Conservation (phyloP, 2,888 invertebrate genomes). For the Oxystoma pomonae region DNA sequence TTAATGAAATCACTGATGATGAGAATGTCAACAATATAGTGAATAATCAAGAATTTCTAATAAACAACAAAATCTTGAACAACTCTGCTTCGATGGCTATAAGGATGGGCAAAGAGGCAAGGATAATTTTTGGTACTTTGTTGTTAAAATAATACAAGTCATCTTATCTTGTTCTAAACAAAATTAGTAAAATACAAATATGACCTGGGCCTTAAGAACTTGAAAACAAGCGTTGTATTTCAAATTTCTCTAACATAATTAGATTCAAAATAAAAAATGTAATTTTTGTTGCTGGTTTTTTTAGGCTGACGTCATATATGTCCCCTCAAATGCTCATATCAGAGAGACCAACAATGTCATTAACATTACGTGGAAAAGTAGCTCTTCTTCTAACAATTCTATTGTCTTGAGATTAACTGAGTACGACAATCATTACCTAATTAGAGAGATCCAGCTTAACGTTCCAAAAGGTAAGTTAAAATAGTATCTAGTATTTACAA, state of each 20-base stretch:
- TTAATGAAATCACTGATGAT: too few relatives aligned
- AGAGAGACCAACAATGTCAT: conserved; percentile 9
- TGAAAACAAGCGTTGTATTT: too few relatives aligned
- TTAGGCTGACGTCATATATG: conserved; percentile 12
- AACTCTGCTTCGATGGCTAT: background rate
- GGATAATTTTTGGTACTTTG: too few relatives aligned
- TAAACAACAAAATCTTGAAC: background rate
- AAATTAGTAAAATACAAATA: too few relatives aligned
- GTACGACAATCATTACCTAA: conserved; percentile 14
- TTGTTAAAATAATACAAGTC: too few relatives aligned
- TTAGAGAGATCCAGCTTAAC: conserved; percentile 17
- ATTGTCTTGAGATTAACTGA: conserved; percentile 13
- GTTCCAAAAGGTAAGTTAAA: conserved; percentile 16
- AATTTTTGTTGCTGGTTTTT: background rate
- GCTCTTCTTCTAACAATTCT: conserved; percentile 13
- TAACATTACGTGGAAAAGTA: conserved; percentile 20
- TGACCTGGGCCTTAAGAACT: too few relatives aligned
- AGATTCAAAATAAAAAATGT: too few relatives aligned
- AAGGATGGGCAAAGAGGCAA: background rate
- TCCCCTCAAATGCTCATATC: conserved; percentile 17
- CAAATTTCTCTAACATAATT: too few relatives aligned
- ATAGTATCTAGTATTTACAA: too few relatives aligned
- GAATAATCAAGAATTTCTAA: too few relatives aligned
- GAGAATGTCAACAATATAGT: too few relatives aligned
- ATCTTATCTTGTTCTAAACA: too few relatives aligned